Evolutionary conservation across 2,888 invertebrate genomes (phyloP).

Genomic region (Sabellastarte sp.): DNA sequence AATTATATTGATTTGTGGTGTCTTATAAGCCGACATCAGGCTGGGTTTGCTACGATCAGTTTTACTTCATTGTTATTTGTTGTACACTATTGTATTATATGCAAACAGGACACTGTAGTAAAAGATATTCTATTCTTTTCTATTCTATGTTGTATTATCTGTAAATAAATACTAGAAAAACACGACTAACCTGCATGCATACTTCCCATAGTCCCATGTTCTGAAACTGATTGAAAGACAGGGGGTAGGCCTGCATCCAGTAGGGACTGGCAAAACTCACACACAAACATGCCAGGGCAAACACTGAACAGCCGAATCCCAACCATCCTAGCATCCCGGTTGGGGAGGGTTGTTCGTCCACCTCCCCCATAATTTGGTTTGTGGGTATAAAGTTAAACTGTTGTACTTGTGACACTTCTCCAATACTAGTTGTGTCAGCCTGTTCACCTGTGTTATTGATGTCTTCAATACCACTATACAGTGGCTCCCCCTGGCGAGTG

Average conservation of each 20-base stretch:
- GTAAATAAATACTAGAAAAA: no score
- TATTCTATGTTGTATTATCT: no score
- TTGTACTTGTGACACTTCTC: neutral
- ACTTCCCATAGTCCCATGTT: slow-evolving; percentile 92
- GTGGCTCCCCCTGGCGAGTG: neutral
- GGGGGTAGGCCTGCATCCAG: slow-evolving; percentile 39
- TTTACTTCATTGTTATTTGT: no score
- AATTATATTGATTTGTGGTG: no score
- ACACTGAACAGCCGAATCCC: slow-evolving; percentile 28
- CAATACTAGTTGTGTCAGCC: neutral
- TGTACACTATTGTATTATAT: no score
- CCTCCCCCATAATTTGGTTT: slow-evolving; percentile 8
- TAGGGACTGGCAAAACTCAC: slow-evolving; percentile 38
- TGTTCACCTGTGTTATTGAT: neutral
- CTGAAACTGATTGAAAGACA: slow-evolving; percentile 73
- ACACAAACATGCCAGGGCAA: slow-evolving; percentile 29
- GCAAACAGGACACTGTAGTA: no score
- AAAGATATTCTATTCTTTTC: no score
- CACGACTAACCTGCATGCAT: no score
- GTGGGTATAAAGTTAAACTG: neutral
- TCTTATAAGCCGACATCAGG: no score
- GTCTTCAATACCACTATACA: no score
- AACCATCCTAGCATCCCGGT: slow-evolving; percentile 32
- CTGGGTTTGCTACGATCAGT: no score
- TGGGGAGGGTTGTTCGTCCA: slow-evolving; percentile 13